Base-by-base conservation (phyloP, 1,140 invertebrate genomes). In the Neelides sp. region DNA sequence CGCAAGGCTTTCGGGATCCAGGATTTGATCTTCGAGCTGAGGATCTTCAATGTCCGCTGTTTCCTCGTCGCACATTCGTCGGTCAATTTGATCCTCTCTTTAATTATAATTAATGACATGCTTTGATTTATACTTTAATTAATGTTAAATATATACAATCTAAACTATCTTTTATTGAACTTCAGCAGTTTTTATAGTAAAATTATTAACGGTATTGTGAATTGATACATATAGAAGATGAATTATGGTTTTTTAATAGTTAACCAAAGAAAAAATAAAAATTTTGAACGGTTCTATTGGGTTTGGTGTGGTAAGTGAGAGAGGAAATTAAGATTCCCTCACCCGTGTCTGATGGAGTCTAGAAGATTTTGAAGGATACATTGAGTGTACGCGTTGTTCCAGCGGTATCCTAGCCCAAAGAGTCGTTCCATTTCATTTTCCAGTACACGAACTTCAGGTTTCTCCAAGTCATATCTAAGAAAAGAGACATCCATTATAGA, bases 351-450 rank as follows among this genome's bases (percentile, higher is more conserved):
- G 44, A 76, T 68, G 42, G 79, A 74, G 58, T 80, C 75, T 1
- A 88, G 72, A 63, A 83, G 73, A 22, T 76, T 78, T 66, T 85
- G 82, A 32, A 89, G 74, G 27, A 83, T 72, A 62, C 85, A 89
- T 67, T 88, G 85, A 0, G 84, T 85, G 65, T 84, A 86, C 0
- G 76, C 73, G 65, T 87, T 77, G 52, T 75, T 75, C 84, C 85
- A 88, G 51, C 80, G 74, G 66, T 85, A 86, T 1, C 82, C 82
- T 12, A 76, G 68, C 1, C 71, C 67, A 42, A 81, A 76, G 23
- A 86, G 68, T 45, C 73, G 69, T 59, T 80, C 74, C 52, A 84
- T 69, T 66, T 83, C 79, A 15, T 66, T 65, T 59, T 82, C 79
- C 50, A 88, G 70, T 52, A 75, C 67, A 42, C 79, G 74, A 44